Base-by-base conservation (phyloP, 2,797 vertebrate genomes). In the Falco concolor region DNA sequence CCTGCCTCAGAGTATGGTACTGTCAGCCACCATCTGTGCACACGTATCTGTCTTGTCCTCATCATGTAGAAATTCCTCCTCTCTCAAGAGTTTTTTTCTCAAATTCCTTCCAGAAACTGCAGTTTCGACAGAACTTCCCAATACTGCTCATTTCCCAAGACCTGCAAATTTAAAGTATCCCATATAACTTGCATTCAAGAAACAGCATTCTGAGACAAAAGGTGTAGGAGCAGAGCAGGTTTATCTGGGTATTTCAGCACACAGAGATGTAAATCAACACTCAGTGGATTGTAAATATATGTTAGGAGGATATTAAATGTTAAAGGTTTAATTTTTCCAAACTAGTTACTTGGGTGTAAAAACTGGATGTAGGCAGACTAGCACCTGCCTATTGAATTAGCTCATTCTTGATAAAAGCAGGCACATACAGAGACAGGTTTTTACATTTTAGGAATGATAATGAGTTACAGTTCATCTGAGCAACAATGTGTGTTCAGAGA, bases 11-110 rank as follows among this genome's bases (percentile, higher is more conserved):
- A 90, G 38, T 54, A 23, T n/a, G 61, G 73, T 86, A 81, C 82
- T 75, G 83, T 81, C 87, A 84, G 64, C 59, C 84, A 90, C 93
- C 85, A 73, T 93, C 94, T 93, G 79, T 88, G 69, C 69, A 84
- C 60, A 44, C 17, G 0, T 78, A 72, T 38, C 61, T 91, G 40
- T 81, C 82, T 52, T 88, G 65, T 83, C 45, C 34, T 64, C 57
- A 30, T 50, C 61, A 40, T 28, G 22, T 17, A 89, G 53, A 82
- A 86, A 88, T 73, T 81, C n/a, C 30, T 91, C 57, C 38, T 70
- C 1, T 80, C 23, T 78, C 38, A 70, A 24, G 4, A 38, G 0
- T 1, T 10, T 69, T 78, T 49, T 57, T 38, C 28, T 87, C 34
- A 44, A 34, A 61, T 87, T 78, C 27, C 18, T 91, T 90, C 19